Base-by-base conservation (phyloP, 1,140 invertebrate genomes). In the Apocrypta bakeri region DNA sequence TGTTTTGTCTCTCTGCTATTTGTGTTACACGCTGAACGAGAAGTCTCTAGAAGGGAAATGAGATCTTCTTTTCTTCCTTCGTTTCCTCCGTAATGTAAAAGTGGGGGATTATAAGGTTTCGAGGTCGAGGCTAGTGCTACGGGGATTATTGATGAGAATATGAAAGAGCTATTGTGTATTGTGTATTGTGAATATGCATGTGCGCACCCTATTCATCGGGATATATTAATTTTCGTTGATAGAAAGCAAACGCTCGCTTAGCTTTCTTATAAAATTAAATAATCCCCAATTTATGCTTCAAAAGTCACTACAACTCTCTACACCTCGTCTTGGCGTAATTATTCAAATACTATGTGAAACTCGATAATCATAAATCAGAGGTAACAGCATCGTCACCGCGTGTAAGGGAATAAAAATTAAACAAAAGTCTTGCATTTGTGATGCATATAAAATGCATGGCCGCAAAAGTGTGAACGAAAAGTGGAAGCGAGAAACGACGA, bases 401-500 rank as follows among this genome's bases (percentile, higher is more conserved):
- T n/a, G n/a, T n/a, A n/a, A n/a, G n/a, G n/a, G 31, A 48, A 40
- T 64, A 42, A 76, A n/a, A 21, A 75, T 75, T 56, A 21, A 56
- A 56, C 17, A 56, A 56, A 56, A n/a, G 17, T 56, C 21, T n/a
- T n/a, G n/a, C 33, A 37, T 37, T 37, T 56, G n/a, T 6, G 48
- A 21, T 6, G n/a, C 7, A 21, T 21, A 56, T 56, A 56, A 56
- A 56, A 56, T 56, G n/a, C 17, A n/a, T 56, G 17, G 48, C 4
- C 48, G 11, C n/a, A 74, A 83, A 56, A 74, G 68, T 37, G 25
- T n/a, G 64, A 73, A 68, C 71, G 73, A 56, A 33, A 80, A 76
- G 71, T 72, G 83, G 68, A 83, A 85, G 82, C 56, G 27, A 61
- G n/a, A n/a, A 61, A 31, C 63, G 72, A 87, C 77, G 86, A 87